These are phyloP conservation scores for Oncorhynchus nerka DNA, from an alignment of 2,113 vertebrate genomes.

Conservation along the genomic window DNA sequence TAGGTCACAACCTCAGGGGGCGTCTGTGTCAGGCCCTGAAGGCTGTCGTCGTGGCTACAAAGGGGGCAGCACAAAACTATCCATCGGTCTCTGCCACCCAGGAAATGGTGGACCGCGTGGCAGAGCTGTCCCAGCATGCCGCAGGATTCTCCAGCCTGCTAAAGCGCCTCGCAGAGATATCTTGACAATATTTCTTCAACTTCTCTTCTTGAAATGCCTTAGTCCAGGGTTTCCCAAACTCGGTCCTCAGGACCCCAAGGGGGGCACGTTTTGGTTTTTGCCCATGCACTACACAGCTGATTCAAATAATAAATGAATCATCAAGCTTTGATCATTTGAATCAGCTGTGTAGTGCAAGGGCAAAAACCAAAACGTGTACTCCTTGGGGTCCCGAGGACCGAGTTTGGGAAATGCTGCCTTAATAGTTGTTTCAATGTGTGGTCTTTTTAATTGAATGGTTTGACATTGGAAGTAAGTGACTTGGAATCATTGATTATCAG, in stretches of 20 bases:
- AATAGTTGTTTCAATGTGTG: slow-evolving; percentile 31
- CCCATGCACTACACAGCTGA: too few species aligned
- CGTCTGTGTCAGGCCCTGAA: slow-evolving; percentile 83
- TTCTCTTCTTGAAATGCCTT: slow-evolving; percentile 61
- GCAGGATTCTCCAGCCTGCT: slow-evolving; percentile 84
- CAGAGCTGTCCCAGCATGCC: slow-evolving; percentile 82
- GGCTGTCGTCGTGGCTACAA: slow-evolving; percentile 84
- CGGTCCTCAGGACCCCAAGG: too few species aligned
- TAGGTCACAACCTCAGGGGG: slow-evolving; percentile 82
- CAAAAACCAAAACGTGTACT: too few species aligned
- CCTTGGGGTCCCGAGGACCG: too few species aligned
- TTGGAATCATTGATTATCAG: slow-evolving; percentile 25
- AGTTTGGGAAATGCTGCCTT: too few species aligned
- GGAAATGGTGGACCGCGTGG: slow-evolving; percentile 84
- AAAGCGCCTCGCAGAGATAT: slow-evolving; percentile 76
- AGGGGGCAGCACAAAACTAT: slow-evolving; percentile 85
- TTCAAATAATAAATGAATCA: too few species aligned
- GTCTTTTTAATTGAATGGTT: slow-evolving; percentile 36
- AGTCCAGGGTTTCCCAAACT: slow-evolving; percentile 33
- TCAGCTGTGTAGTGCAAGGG: too few species aligned
- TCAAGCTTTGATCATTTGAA: too few species aligned
- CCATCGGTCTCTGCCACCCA: slow-evolving; percentile 80
- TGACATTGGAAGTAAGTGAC: slow-evolving; percentile 12
- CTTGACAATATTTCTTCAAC: slow-evolving; percentile 58
- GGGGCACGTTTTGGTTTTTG: too few species aligned